Conservation (phyloP, 1,140 invertebrate genomes). For the Drosophila micromelanica region DNA sequence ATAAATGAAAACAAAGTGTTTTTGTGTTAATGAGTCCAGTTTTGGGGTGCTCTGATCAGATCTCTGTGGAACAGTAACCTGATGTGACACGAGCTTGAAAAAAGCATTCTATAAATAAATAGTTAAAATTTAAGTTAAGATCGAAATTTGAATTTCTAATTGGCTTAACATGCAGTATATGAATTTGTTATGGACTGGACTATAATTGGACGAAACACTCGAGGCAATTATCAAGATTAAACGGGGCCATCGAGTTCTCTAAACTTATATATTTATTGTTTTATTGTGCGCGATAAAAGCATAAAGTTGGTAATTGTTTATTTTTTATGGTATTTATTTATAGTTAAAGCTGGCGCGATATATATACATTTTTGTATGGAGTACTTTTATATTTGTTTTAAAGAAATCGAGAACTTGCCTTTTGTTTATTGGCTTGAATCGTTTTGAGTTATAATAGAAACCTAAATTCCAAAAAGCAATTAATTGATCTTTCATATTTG, state of each 20-base stretch:
- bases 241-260: background rate
- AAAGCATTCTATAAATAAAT: constrained; percentile 22
- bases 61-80: constrained; percentile 27
- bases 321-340: no score
- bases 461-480: no score
- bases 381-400: no score
- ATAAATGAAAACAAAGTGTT: background rate
- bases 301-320: no score
- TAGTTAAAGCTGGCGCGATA: no score
- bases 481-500: no score
- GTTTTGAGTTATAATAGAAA: no score
- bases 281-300: no score
- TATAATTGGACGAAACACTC: background rate
- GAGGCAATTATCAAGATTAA: background rate
- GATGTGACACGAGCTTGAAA: constrained; percentile 2
- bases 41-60: constrained; percentile 10
- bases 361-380: no score
- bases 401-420: no score
- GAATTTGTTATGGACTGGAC: constrained; percentile 1
- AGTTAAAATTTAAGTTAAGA: constrained; percentile 6
- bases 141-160: constrained; percentile 38
- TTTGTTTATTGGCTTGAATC: no score
- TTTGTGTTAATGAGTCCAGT: constrained; percentile 33
- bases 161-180: constrained; percentile 25
- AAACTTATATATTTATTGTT: no score